phyloP scores from a whole-genome alignment of 30 jellyfish, hydroid and myxozoan genomes.

The Aurelia sp. region DNA sequence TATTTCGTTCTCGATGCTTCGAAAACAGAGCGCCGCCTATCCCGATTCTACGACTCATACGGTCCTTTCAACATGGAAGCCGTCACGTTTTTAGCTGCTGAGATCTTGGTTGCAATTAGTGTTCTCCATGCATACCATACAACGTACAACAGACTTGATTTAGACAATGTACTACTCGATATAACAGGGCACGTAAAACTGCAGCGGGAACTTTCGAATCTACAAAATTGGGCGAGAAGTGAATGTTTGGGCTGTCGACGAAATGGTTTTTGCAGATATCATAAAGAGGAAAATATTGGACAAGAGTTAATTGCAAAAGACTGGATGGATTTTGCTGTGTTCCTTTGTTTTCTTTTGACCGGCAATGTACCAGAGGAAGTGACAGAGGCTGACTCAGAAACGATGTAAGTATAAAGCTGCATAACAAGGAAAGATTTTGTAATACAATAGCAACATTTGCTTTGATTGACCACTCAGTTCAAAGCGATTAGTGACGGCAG shows the following conservation, averaged over 20 bases:
- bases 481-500: too few relatives aligned
- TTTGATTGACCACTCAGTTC: too few relatives aligned
- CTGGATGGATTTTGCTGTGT: conserved; percentile 54
- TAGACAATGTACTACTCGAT: conserved; percentile 62
- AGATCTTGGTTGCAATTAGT: conserved; percentile 65
- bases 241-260: conserved; percentile 64
- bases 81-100: conserved; percentile 48
- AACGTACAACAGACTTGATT: conserved; percentile 36
- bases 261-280: conserved; percentile 22
- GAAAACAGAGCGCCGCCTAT: conserved; percentile 45
- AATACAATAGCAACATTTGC: too few relatives aligned
- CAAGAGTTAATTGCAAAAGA: conserved; percentile 50
- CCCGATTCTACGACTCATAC: conserved; percentile 2
- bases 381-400: too few relatives aligned
- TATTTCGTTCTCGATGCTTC: conserved; percentile 56
- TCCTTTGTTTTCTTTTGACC: conserved; percentile 37
- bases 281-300: conserved; percentile 15
- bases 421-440: too few relatives aligned
- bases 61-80: conserved; percentile 40
- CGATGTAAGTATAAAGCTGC: too few relatives aligned
- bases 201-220: conserved; percentile 36
- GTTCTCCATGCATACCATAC: conserved; percentile 53
- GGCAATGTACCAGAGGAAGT: background rate
- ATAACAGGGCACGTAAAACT: conserved; percentile 71
- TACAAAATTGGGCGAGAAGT: conserved; percentile 44